phyloP scores from a whole-genome alignment of 2,888 invertebrate species.

The Macaria notata region DNA sequence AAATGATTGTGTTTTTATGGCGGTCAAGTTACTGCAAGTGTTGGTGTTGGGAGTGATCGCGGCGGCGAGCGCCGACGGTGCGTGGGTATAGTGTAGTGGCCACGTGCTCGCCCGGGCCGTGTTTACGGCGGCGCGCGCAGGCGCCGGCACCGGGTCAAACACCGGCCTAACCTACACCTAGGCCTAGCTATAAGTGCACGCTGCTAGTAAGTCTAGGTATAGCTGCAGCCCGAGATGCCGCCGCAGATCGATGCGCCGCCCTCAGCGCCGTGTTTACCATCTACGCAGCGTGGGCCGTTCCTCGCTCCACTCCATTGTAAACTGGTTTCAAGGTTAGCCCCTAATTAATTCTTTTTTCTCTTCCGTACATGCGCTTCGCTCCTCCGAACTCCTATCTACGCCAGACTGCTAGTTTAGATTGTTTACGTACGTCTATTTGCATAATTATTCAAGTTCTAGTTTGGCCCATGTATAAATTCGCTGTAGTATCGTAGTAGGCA shows the following conservation, averaged over 20 bases:
- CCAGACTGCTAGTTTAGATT: constrained; percentile 25
- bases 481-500: constrained; percentile 27
- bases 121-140: constrained; percentile 76
- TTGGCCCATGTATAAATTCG: constrained; percentile 23
- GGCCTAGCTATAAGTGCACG: constrained; percentile 58
- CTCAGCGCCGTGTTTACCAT: constrained; percentile 30
- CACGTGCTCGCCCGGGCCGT: constrained; percentile 62
- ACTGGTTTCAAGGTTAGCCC: constrained; percentile 35
- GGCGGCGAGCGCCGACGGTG: constrained; percentile 76
- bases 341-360: constrained; percentile 35
- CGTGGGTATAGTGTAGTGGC: constrained; percentile 51
- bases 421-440: constrained; percentile 30
- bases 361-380: constrained; percentile 20
- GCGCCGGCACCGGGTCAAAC: constrained; percentile 74
- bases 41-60: constrained; percentile 79
- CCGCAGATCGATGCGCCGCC: constrained; percentile 32
- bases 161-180: constrained; percentile 67
- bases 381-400: constrained; percentile 7
- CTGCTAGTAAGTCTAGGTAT: constrained; percentile 68
- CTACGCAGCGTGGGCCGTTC: constrained; percentile 32
- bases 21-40: constrained; percentile 89
- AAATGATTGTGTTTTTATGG: constrained; percentile 90
- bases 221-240: constrained; percentile 49
- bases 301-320: constrained; percentile 31
- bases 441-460: constrained; percentile 32